phyloP scores from a whole-genome alignment of 2,797 vertebrate species.

The Rhodeus uyekii region DNA sequence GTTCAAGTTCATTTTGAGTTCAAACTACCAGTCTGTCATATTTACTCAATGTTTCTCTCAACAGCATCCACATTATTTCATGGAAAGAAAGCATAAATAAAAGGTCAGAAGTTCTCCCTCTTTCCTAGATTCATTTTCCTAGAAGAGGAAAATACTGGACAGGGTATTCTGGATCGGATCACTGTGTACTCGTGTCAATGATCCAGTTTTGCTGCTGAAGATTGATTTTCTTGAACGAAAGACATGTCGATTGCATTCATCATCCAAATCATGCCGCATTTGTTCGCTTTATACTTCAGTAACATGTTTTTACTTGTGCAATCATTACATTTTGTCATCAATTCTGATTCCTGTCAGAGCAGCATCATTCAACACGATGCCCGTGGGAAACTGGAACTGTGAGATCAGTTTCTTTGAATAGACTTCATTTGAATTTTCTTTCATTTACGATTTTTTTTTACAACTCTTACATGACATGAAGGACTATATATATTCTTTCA shows the following conservation, averaged over 20 bases:
- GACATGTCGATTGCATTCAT: neutral
- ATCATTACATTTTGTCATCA: slow-evolving; percentile 4
- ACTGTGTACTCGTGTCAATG: neutral
- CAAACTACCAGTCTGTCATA: neutral
- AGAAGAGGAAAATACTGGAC: neutral
- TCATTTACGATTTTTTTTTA: neutral
- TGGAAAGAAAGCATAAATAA: slow-evolving; percentile 30
- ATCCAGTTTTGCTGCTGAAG: neutral
- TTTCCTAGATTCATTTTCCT: slow-evolving; percentile 47
- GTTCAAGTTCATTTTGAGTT: neutral
- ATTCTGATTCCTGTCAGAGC: neutral
- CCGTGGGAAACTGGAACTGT: neutral
- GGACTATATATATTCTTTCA: neutral
- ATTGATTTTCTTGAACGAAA: neutral
- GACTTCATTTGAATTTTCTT: neutral
- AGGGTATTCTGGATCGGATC: slow-evolving; percentile 53
- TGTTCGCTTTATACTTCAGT: neutral
- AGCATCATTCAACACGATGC: neutral
- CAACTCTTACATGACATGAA: neutral
- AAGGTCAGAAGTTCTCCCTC: slow-evolving; percentile 7
- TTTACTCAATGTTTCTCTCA: neutral
- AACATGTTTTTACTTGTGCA: neutral
- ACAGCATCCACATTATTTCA: neutral
- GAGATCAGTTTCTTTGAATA: neutral
- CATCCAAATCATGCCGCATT: neutral